Evolutionary conservation across 2,797 vertebrate genomes (phyloP).

Genomic region (Chanos chanos): DNA sequence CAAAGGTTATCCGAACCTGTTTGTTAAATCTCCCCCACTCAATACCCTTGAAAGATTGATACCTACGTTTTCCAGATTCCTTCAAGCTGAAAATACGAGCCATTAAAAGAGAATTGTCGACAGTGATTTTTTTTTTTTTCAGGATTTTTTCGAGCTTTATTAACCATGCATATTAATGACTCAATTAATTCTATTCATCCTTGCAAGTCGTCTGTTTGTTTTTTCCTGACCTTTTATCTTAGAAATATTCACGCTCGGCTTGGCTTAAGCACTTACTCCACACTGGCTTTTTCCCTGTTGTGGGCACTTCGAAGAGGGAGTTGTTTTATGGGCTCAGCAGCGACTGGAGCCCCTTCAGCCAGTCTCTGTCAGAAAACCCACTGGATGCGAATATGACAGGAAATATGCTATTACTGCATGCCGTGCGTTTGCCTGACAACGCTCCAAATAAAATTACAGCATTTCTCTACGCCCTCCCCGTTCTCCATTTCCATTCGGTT

Average conservation of each 20-base stretch:
- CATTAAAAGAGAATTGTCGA: slow-evolving; percentile 76
- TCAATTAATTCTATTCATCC: slow-evolving; percentile 90
- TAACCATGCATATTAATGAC: slow-evolving; percentile 87
- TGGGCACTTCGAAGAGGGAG: slow-evolving; percentile 65
- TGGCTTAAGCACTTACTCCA: slow-evolving; percentile 80
- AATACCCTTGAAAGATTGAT: slow-evolving; percentile 65
- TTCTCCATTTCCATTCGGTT: slow-evolving; percentile 59
- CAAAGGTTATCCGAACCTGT: slow-evolving; percentile 74
- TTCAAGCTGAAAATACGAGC: slow-evolving; percentile 81
- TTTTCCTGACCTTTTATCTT: slow-evolving; percentile 85
- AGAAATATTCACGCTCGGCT: slow-evolving; percentile 79
- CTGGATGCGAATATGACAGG: slow-evolving; percentile 70
- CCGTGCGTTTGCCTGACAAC: slow-evolving; percentile 72
- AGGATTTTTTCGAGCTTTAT: slow-evolving; percentile 77
- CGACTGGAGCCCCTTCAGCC: slow-evolving; percentile 58
- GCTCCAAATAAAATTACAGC: slow-evolving; percentile 71
- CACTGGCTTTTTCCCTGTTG: slow-evolving; percentile 71
- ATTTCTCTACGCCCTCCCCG: slow-evolving; percentile 49
- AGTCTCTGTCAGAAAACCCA: slow-evolving; percentile 65
- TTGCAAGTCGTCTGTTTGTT: slow-evolving; percentile 86
- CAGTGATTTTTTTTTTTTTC: slow-evolving; percentile 63
- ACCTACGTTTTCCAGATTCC: slow-evolving; percentile 71
- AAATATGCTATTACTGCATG: slow-evolving; percentile 71
- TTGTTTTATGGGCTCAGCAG: slow-evolving; percentile 72
- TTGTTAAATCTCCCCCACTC: slow-evolving; percentile 55